Evolutionary conservation across 2,888 invertebrate genomes (phyloP), one percentile per base, ranked within the genome.

Genomic region (Phortica okadai): DNA sequence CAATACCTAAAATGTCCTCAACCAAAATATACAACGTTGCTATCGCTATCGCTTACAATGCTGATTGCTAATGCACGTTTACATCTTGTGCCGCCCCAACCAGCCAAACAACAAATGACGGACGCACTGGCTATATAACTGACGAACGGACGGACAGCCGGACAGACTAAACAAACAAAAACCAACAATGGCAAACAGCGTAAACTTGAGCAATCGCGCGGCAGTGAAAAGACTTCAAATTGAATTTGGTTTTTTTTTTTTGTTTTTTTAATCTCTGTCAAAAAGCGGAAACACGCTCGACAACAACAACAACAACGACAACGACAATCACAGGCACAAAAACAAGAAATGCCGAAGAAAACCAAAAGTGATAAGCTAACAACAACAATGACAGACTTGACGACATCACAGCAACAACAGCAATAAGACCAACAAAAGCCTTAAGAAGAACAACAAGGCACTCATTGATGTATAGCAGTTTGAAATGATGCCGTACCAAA

Each of bases 241-340:
- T 21, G 16, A 42, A 42, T 14, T 41, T n/a, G 58, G 56, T 25
- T 66, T 66, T 10, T 21, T 21, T 42, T 25, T 33, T 33, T 33
- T 33, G 33, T 33, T 33, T 33, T 33, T 33, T 33, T 86, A 88
- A 86, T 86, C 86, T 86, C 78, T 86, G 84, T 79, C 80, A 79
- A 85, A 80, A 80, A 79, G 81, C 88, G 88, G 88, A 88, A 88
- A 85, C 87, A 84, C 86, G 77, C 82, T 77, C 77, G 77, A 73
- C 66, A 74, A 67, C 67, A 70, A 78, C 73, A 78, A 59, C 78
- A 79, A 73, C 16, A 69, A 8, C 73, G 77, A 59, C 78, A 79
- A 73, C 16, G 50, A 8, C 16, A 25, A 72, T 6, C 0, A 69
- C 21, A 69, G 14, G 8, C 5, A 33, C 21, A 70, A 50, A 50